Evolutionary conservation across 2,113 vertebrate genomes (phyloP).

Genomic region (Apodemus speciosus): DNA sequence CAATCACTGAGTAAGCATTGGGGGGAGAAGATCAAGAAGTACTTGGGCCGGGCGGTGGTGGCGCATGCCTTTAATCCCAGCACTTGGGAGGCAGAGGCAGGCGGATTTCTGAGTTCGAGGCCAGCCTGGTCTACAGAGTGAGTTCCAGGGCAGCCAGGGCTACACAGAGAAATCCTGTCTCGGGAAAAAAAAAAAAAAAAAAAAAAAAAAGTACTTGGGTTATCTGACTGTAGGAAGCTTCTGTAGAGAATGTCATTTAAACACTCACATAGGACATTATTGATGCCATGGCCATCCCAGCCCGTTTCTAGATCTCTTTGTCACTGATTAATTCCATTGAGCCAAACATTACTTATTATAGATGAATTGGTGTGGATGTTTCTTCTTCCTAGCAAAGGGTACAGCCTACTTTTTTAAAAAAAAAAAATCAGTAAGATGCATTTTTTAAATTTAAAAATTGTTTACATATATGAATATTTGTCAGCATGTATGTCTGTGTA

Average conservation of each 20-base stretch:
- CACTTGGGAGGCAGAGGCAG: too few species aligned
- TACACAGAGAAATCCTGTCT: too few species aligned
- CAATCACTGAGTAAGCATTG: not conserved
- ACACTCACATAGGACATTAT: too few species aligned
- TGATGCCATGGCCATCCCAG: fast-evolving
- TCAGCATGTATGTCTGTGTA: not conserved
- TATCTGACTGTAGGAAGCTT: not conserved
- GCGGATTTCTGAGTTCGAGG: too few species aligned
- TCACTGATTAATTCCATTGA: not conserved
- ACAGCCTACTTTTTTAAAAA: not conserved
- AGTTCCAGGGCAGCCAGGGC: too few species aligned
- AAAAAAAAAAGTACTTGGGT: not conserved
- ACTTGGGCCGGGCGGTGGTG: too few species aligned
- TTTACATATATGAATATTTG: not conserved
- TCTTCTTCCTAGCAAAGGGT: not conserved
- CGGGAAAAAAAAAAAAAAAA: too few species aligned
- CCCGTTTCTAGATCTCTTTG: not conserved
- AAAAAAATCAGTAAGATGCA: not conserved
- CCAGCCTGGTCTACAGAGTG: too few species aligned
- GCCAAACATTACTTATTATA: too few species aligned
- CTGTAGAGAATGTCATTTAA: not conserved
- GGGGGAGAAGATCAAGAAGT: not conserved
- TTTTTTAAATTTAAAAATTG: not conserved
- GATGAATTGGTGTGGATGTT: not conserved
- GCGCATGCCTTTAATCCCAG: too few species aligned